Evolutionary conservation across 2,113 vertebrate species (phyloP), one percentile per base, ranked within the genome.

Genomic region (Cromileptes altivelis): DNA sequence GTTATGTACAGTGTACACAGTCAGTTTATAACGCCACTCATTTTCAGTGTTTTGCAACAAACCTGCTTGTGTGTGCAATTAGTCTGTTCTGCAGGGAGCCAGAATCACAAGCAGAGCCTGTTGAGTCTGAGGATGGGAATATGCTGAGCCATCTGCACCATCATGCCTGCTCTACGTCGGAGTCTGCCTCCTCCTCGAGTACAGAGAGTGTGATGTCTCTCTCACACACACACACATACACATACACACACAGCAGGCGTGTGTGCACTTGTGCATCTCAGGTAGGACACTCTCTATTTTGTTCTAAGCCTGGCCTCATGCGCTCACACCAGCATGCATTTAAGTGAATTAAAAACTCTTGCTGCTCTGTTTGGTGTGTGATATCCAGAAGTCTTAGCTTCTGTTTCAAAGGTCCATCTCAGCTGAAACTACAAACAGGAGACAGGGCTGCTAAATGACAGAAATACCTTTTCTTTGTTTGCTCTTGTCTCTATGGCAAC

Each of bases 391-490:
- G 47, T 52, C 40, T 69, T 17, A 18, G 8, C 23, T 65, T 70
- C 58, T 67, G 69, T 67, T 75, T 30, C 5, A 37, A 10, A 11
- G 45, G n/a, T 65, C 14, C 18, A 25, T 68, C 58, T 64, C n/a
- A 69, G 60, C 49, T 82, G 65, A 55, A 50, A 73, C 8, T 61
- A 50, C 77, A 70, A 33, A 60, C 37, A 62, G 55, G 25, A 27
- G 63, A 73, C 14, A 0, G 60, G n/a, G 70, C 49, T 25, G 53
- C 60, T 64, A 47, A 89, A 91, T 87, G 57, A 89, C 70, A 87
- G 61, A 81, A 81, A 86, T 91, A 85, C 86, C 81, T 83, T 88
- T 82, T 56, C 86, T 92, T 92, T 93, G 88, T 93, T 92, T 93
- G 89, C 87, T 37, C 62, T 55, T 6, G 78, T 93, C 82, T 75